A percentile compares a stretch with the other conserved stretches of the same genome.
These are phyloP conservation scores for Danio jaintianensis DNA, from an alignment of 2,797 vertebrate species.

Conservation along the genomic window DNA sequence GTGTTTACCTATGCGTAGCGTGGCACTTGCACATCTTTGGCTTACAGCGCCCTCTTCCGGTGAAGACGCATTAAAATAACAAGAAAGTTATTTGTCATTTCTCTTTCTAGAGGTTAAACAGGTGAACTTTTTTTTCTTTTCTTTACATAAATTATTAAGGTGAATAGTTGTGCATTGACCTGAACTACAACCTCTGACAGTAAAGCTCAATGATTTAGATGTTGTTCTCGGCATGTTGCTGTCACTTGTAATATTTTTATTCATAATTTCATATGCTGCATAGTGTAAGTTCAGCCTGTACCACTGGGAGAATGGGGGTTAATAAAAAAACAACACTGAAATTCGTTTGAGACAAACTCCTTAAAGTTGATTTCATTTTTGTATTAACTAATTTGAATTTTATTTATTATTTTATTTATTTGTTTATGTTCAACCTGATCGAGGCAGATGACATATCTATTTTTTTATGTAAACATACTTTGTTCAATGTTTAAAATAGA, in stretches of 20 bases:
- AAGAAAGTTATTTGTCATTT: neutral
- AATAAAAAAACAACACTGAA: neutral
- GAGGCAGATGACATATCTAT: neutral
- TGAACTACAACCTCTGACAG: neutral
- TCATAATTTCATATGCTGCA: neutral
- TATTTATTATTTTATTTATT: too few species aligned
- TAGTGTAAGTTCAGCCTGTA: neutral
- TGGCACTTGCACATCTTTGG: neutral
- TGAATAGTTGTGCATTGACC: too few species aligned
- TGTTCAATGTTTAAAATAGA: neutral
- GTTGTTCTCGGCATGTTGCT: neutral
- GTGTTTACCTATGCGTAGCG: neutral
- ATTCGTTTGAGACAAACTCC: neutral
- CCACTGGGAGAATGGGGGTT: neutral
- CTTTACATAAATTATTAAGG: too few species aligned
- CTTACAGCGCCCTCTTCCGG: conserved; percentile 2
- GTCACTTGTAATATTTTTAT: neutral
- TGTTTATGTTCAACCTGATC: neutral
- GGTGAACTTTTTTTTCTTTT: too few species aligned
- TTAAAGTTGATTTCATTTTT: neutral
- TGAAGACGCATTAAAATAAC: neutral
- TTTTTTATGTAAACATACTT: neutral
- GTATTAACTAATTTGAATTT: too few species aligned
- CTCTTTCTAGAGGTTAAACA: too few species aligned
- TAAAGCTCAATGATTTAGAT: neutral